These are phyloP conservation scores for Elephas maximus DNA, from an alignment of 2,113 vertebrate species.

Conservation along the genomic window DNA sequence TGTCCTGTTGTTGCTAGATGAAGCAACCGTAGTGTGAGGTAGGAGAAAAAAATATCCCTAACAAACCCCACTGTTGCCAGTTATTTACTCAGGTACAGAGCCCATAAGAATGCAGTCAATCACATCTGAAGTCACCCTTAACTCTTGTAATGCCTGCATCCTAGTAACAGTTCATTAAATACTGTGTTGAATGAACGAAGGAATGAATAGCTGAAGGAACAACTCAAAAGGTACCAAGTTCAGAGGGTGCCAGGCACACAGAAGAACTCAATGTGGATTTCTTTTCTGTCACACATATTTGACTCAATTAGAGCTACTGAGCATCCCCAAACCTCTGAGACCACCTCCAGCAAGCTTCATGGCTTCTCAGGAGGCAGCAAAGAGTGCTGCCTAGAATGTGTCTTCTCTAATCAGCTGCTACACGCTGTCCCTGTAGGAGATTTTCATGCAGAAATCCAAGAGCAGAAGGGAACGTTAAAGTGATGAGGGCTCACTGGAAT, in stretches of 20 bases:
- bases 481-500: slow-evolving; percentile 67
- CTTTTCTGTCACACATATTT: slow-evolving; percentile 69
- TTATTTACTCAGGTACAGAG: neutral
- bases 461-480: slow-evolving; percentile 77
- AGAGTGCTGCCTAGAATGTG: slow-evolving; percentile 65
- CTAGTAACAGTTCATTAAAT: neutral
- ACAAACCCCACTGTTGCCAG: neutral
- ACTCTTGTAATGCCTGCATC: neutral
- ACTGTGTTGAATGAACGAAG: neutral
- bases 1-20: neutral
- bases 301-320: slow-evolving; percentile 76
- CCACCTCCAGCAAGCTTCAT: slow-evolving; percentile 58
- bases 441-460: slow-evolving; percentile 77
- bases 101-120: neutral
- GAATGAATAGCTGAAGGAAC: neutral
- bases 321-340: slow-evolving; percentile 68
- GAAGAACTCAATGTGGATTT: neutral
- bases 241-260: neutral
- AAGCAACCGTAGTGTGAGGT: neutral
- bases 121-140: neutral
- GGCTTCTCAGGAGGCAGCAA: slow-evolving; percentile 71
- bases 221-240: slow-evolving; percentile 1
- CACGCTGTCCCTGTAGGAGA: slow-evolving; percentile 69
- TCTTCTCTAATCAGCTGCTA: slow-evolving; percentile 78
- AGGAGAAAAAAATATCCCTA: neutral